These are phyloP conservation scores for Erythrolamprus reginae DNA, from an alignment of 2,113 vertebrate genomes.

Conservation along the genomic window DNA sequence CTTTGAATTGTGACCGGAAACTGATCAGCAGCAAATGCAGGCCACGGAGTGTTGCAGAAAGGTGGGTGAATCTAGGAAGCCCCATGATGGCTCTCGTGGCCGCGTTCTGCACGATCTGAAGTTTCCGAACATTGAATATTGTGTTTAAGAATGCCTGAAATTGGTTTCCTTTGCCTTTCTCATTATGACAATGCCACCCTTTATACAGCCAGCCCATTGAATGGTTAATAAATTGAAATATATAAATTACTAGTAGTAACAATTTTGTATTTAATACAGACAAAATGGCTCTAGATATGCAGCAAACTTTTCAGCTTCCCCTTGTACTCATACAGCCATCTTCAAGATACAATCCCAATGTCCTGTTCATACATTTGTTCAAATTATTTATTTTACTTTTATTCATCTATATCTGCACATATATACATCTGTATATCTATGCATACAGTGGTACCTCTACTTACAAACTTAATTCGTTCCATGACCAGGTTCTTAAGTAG, in stretches of 20 bases:
- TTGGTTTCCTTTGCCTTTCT: not conserved
- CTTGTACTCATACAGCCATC: not conserved
- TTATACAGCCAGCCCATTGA: not conserved
- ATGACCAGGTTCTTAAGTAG: too few relatives aligned
- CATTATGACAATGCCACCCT: not conserved
- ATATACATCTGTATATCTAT: rapidly evolving
- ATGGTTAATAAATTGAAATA: not conserved
- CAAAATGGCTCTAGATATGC: not conserved
- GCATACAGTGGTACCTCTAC: too few relatives aligned
- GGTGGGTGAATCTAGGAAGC: too few relatives aligned
- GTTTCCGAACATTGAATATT: too few relatives aligned
- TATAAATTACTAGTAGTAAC: not conserved
- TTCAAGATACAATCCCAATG: not conserved
- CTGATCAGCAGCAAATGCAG: too few relatives aligned
- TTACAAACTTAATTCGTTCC: too few relatives aligned
- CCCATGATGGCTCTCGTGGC: too few relatives aligned
- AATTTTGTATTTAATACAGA: not conserved
- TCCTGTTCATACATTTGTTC: not conserved
- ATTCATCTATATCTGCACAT: not conserved
- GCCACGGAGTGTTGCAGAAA: too few relatives aligned
- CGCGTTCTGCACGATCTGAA: too few relatives aligned
- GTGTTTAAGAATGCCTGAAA: not conserved
- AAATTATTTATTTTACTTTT: not conserved
- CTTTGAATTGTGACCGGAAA: too few relatives aligned
- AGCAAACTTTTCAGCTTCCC: not conserved